Evolutionary conservation across 2,797 vertebrate genomes (phyloP), one percentile per base, ranked within the genome.

Genomic region (Aviceda leuphotes): DNA sequence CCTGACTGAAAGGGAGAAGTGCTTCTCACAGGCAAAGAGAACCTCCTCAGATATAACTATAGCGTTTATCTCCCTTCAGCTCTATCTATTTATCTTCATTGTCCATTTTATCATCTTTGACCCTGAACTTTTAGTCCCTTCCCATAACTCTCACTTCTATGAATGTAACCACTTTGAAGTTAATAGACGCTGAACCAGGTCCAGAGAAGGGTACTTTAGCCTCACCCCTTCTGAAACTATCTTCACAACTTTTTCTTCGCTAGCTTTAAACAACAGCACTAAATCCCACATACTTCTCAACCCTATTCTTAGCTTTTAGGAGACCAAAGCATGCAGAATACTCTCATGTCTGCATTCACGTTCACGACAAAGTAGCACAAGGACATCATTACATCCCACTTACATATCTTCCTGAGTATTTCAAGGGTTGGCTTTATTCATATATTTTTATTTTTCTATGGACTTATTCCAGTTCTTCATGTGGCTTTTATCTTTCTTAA

Each of bases 21-120:
- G 30, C 35, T 93, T 88, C 77, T 95, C 56, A 93, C 30, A 70
- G 39, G 83, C 77, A 95, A 67, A 83, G 39, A 93, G 49, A 82
- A 31, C 31, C 22, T 46, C 44, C 73, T 77, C 70, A 87, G 39
- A 91, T 37, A 68, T 15, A 89, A 91, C 70, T 49, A 71, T 2
- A 76, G 47, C 25, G 1, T 65, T 90, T 88, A 81, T n/a, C 62
- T 87, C 80, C 33, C 54, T 91, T 83, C 3, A 7, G 52, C 52
- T 79, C 7, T 35, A 35, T 61, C n/a, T 83, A 85, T 73, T 89
- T 90, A 79, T 54, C 86, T 92, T 90, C 86, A 87, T 55, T 90
- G 80, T 78, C 65, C 83, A 72, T 84, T 93, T 88, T 52, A 91
- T 31, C 73, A 87, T 90, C 73, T 94, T 90, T 84, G 83, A 95